Base-by-base conservation (phyloP, 2,888 invertebrate species). In the Ichneumon xanthorius region DNA sequence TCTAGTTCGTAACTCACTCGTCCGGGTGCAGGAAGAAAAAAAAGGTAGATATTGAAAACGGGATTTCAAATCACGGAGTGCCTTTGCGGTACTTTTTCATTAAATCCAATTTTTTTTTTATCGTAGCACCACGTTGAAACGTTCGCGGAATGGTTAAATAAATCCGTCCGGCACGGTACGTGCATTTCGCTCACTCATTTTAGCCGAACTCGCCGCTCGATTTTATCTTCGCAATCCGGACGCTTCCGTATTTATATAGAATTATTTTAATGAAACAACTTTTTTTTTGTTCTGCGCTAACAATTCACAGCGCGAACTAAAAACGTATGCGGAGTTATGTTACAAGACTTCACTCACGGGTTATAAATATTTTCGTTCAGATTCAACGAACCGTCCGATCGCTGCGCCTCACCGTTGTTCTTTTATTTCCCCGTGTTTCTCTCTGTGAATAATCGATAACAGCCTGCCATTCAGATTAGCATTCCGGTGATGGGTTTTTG, bases 401-500 rank as follows among this genome's bases (percentile, higher is more conserved):
- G 63, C 16, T 30, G 7, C 61, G 14, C 37, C 37, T n/a, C 22
- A 40, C 37, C 5, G 37, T 22, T 48, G 11, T 33, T 4, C n/a
- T 58, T 72, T 72, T 80, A 40, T 80, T 58, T 26, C 19, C 26
- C 5, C 37, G 26, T 26, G 14, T 30, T 37, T 67, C 40, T 40
- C 26, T 16, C 37, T 6, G 67, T n/a, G 40, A 73, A 45, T 58
- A 55, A 73, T 73, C 80, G 65, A 67, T 67, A 26, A 58, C 48
- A 40, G 26, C 53, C 50, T 16, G 30, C 55, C 14, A 26, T 55
- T 14, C 26, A 33, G 73, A 80, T 73, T 67, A 67, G 65, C 30
- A 55, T 73, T 58, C 26, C 45, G 45, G 40, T 19, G 72, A 67
- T 67, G 67, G 72, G 48, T 55, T 67, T 72, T 67, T 9, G 67